Percentiles rank a stretch among this genome's conserved stretches.
phyloP scores from a whole-genome alignment of 2,113 vertebrate genomes.

The Rhinogobius similis region DNA sequence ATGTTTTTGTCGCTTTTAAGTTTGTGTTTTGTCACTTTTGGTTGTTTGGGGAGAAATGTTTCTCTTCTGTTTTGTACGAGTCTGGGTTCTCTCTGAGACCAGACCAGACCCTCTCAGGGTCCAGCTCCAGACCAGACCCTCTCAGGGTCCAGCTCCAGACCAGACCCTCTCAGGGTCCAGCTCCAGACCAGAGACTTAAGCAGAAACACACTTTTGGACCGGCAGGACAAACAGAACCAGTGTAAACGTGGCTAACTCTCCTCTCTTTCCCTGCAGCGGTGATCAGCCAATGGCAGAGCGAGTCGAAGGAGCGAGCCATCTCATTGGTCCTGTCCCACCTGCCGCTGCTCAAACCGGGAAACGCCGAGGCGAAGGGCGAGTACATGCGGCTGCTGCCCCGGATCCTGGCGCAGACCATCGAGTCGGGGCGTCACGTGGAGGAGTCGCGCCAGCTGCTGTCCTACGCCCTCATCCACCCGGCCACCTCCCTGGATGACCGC shows the following conservation, averaged over 20 bases:
- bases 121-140: no score
- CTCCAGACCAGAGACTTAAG: background rate
- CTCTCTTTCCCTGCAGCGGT: conserved; percentile 75
- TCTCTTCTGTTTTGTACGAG: no score
- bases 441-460: conserved; percentile 97
- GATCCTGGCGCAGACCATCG: conserved; percentile 96
- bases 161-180: no score
- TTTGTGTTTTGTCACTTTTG: no score
- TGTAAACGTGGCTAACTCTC: background rate
- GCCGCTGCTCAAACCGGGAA: conserved; percentile 95
- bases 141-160: no score
- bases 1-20: no score
- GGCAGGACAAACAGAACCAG: no score
- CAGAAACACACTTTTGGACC: no score
- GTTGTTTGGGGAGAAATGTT: no score
- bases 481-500: conserved; percentile 94
- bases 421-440: conserved; percentile 95
- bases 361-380: conserved; percentile 92
- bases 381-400: conserved; percentile 98
- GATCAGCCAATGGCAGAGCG: conserved; percentile 96
- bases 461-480: conserved; percentile 96
- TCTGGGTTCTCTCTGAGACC: no score
- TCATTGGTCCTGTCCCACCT: conserved; percentile 93
- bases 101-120: no score
- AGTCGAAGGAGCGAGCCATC: conserved; percentile 96